Conservation (phyloP, 1,140 invertebrate genomes). For the Doryteuthis pealeii region DNA sequence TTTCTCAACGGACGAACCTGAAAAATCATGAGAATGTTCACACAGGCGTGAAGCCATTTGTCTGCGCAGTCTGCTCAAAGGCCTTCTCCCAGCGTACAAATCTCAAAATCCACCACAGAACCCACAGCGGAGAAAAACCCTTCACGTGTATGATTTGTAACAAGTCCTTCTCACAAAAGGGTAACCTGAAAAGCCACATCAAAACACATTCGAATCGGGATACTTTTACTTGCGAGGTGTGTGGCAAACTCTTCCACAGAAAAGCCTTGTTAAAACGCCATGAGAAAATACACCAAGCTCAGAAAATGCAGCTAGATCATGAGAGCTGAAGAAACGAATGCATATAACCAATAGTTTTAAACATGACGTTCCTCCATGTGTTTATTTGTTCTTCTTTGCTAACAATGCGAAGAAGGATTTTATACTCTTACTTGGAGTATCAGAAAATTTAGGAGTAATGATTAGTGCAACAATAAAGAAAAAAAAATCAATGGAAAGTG, state of each 20-base stretch:
- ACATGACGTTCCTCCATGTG: too few relatives aligned
- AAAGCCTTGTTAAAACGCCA: not conserved
- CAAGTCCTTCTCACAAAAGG: conserved; percentile 24
- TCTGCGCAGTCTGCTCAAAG: conserved; percentile 25
- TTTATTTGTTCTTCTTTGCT: too few relatives aligned
- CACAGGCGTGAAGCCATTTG: conserved; percentile 16
- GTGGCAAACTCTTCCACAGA: conserved; percentile 19
- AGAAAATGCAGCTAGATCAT: not conserved
- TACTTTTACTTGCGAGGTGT: conserved; percentile 77
- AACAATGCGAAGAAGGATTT: too few relatives aligned
- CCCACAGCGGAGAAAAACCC: conserved; percentile 84
- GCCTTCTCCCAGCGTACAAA: conserved; percentile 47
- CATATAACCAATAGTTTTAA: not conserved
- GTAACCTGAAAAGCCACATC: conserved; percentile 28
- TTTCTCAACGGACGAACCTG: conserved; percentile 83
- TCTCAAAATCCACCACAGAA: conserved; percentile 17
- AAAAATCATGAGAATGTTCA: conserved; percentile 83
- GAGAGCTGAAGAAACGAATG: not conserved
- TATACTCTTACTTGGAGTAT: too few relatives aligned
- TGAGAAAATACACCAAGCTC: not conserved
- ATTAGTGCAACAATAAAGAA: too few relatives aligned
- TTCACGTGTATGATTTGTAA: conserved; percentile 63
- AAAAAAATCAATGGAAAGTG: too few relatives aligned
- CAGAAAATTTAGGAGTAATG: too few relatives aligned
- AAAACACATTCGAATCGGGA: conserved; percentile 23